Evolutionary conservation across 1,140 invertebrate species (phyloP).

Genomic region (Rhynchophorus ferrugineus): DNA sequence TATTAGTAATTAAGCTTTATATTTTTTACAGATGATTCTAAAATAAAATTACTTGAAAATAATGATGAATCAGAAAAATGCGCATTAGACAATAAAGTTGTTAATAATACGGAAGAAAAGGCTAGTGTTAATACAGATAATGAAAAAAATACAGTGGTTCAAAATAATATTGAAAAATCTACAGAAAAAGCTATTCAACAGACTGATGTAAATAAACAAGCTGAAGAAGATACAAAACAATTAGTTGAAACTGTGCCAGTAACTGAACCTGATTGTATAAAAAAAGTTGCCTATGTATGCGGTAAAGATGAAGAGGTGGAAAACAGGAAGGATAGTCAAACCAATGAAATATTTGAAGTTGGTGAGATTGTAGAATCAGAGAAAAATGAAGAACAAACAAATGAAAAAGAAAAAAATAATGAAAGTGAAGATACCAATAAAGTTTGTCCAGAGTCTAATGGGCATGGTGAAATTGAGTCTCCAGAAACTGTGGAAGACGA

Average conservation of each 20-base stretch:
- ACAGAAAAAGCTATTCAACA: conserved; percentile 1
- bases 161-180: conserved; percentile 1
- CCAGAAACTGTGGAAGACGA: neutral
- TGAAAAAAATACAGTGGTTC: neutral
- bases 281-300: conserved; percentile 25
- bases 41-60: no score
- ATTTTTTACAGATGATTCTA: no score
- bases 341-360: neutral
- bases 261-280: conserved; percentile 21
- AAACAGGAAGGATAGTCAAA: conserved; percentile 1
- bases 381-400: conserved; percentile 15
- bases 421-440: neutral
- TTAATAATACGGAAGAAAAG: conserved; percentile 9
- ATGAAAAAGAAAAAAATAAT: conserved; percentile 17
- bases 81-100: conserved; percentile 12
- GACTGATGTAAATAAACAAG: conserved; percentile 11
- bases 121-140: conserved; percentile 9
- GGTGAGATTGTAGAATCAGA: conserved; percentile 5
- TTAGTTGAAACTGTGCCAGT: conserved; percentile 5
- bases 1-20: no score
- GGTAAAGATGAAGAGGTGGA: conserved; percentile 17
- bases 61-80: no score
- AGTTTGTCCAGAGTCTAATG: neutral
- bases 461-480: neutral
- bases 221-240: neutral